Conservation (phyloP, 2,888 invertebrate genomes). For the Ametastegia equiseti region DNA sequence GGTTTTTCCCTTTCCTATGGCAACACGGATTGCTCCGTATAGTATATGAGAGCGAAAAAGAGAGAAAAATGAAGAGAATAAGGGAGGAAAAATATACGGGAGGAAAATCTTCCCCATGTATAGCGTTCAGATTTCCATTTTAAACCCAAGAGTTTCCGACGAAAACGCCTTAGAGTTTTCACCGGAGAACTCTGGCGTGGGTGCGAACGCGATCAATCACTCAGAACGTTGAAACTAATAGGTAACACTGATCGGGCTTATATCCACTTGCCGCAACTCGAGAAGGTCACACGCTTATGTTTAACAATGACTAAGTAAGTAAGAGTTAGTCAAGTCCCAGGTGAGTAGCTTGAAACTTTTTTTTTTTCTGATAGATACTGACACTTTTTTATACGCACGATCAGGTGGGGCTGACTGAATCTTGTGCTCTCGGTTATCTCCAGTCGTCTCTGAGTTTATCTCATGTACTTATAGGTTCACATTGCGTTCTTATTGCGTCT, state of each 20-base stretch:
- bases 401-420: not conserved
- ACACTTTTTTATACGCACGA: not conserved
- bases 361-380: not conserved
- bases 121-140: constrained; percentile 18
- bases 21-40: not conserved
- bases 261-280: constrained; percentile 19
- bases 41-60: not conserved
- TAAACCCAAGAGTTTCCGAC: constrained; percentile 10
- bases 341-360: constrained; percentile 6
- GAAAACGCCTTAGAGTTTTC: constrained; percentile 4
- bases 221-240: constrained; percentile 16
- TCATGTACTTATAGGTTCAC: not conserved
- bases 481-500: constrained; percentile 14
- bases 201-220: constrained; percentile 34
- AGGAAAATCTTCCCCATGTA: not conserved
- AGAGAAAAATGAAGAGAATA: not conserved
- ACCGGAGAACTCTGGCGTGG: constrained; percentile 11
- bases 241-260: constrained; percentile 28
- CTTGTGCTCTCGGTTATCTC: not conserved
- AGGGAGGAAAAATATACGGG: not conserved
- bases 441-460: not conserved
- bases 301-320: not conserved
- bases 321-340: not conserved
- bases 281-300: not conserved
- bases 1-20: constrained; percentile 9